Conservation (phyloP, 30 jellyfish, hydroid and myxozoan genomes). For the Hydractinia symbiolongicarpus region DNA sequence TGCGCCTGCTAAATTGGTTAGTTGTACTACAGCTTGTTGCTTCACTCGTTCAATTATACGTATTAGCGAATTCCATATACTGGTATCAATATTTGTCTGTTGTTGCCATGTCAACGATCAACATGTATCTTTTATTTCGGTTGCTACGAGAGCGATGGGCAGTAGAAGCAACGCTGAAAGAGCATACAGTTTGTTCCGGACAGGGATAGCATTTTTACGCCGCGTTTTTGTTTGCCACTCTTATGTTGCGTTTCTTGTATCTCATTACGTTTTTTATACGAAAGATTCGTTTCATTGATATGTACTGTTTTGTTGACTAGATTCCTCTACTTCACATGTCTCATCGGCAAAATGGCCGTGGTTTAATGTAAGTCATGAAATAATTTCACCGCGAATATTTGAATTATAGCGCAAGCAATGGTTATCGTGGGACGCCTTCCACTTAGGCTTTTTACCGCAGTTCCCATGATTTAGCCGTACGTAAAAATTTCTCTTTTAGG, state of each 20-base stretch:
- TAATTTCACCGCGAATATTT: too few relatives aligned
- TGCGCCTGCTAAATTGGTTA: conserved; percentile 74
- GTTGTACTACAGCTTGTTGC: conserved; percentile 57
- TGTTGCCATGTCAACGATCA: conserved; percentile 50
- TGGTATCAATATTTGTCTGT: conserved; percentile 78
- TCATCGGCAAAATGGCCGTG: too few relatives aligned
- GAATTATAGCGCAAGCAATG: too few relatives aligned
- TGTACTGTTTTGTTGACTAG: too few relatives aligned
- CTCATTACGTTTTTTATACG: too few relatives aligned
- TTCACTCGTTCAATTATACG: conserved; percentile 52
- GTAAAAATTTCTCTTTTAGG: too few relatives aligned
- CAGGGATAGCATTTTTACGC: not conserved
- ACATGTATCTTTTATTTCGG: conserved; percentile 70
- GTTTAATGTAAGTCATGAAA: too few relatives aligned
- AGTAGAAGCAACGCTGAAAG: conserved; percentile 82
- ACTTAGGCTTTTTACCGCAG: too few relatives aligned
- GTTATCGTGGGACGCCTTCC: too few relatives aligned
- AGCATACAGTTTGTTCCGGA: conserved; percentile 41
- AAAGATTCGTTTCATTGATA: too few relatives aligned
- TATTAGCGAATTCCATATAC: conserved; percentile 41
- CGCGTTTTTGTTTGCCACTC: not conserved
- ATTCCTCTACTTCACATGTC: too few relatives aligned
- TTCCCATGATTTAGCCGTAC: too few relatives aligned
- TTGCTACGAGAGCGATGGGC: conserved; percentile 95
- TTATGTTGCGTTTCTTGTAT: conserved; percentile 3